These are phyloP conservation scores for Myodes glareolus DNA, from an alignment of 2,113 vertebrate species.

Conservation along the genomic window DNA sequence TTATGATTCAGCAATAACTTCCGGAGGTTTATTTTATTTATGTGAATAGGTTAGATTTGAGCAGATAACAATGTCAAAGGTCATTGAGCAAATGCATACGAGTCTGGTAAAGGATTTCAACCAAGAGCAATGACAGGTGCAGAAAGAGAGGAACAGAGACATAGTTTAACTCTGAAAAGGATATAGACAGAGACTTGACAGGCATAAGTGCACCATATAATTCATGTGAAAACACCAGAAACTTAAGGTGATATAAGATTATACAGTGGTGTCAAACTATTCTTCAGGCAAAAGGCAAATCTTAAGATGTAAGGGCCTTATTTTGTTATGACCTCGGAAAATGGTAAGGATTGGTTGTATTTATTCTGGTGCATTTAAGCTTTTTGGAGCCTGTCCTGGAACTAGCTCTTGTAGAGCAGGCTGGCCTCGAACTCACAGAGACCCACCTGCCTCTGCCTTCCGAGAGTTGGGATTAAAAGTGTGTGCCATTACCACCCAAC, in stretches of 20 bases:
- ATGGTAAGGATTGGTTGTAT: neutral
- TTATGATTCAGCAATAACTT: neutral
- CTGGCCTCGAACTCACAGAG: too few relatives aligned
- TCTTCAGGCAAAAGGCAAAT: neutral
- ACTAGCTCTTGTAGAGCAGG: too few relatives aligned
- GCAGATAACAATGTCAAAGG: neutral
- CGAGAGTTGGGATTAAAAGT: too few relatives aligned
- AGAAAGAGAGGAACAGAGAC: neutral
- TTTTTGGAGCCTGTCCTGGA: too few relatives aligned
- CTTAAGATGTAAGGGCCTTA: neutral
- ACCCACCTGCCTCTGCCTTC: too few relatives aligned
- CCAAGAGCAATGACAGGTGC: neutral
- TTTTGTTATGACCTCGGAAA: constrained; percentile 6
- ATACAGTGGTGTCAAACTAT: neutral
- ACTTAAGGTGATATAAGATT: neutral
- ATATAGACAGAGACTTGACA: neutral
- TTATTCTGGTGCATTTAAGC: neutral
- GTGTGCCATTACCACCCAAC: too few relatives aligned
- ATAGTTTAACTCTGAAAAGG: neutral
- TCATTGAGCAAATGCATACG: neutral
- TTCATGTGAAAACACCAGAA: constrained; percentile 8
- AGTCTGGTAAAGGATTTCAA: neutral
- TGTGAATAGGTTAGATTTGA: neutral
- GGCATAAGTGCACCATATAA: neutral
- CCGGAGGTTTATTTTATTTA: neutral